These are phyloP conservation scores for Cherax quadricarinatus DNA, from an alignment of 1,140 invertebrate species.

Conservation along the genomic window DNA sequence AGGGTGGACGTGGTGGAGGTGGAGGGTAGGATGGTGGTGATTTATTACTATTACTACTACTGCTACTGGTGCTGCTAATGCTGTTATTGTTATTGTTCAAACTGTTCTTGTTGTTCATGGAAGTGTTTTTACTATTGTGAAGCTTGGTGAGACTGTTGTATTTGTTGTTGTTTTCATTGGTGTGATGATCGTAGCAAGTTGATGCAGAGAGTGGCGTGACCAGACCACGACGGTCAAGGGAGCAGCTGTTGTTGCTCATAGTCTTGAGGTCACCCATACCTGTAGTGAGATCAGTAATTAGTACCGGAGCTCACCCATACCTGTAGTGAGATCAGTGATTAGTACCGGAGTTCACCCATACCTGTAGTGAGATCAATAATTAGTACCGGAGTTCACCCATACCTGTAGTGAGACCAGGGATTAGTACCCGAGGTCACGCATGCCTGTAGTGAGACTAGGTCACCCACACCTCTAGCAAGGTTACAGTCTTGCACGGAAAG, in stretches of 20 bases:
- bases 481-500: too few relatives aligned
- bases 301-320: too few relatives aligned
- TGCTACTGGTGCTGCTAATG: slow-evolving; percentile 23
- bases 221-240: slow-evolving; percentile 66
- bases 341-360: slow-evolving; percentile 79
- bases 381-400: too few relatives aligned
- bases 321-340: too few relatives aligned
- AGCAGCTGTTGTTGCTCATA: slow-evolving; percentile 70
- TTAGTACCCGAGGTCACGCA: slow-evolving; percentile 78
- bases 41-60: slow-evolving; percentile 22
- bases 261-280: slow-evolving; percentile 81
- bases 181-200: slow-evolving; percentile 56
- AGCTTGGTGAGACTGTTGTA: slow-evolving; percentile 69
- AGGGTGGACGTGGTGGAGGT: slow-evolving; percentile 78
- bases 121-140: slow-evolving; percentile 64
- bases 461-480: too few relatives aligned
- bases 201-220: slow-evolving; percentile 53
- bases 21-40: slow-evolving; percentile 47
- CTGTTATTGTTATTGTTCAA: slow-evolving; percentile 30
- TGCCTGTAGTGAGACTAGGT: slow-evolving; percentile 77
- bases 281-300: slow-evolving; percentile 72
- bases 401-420: too few relatives aligned
- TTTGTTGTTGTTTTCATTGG: slow-evolving; percentile 53
- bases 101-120: slow-evolving; percentile 62
- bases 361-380: slow-evolving; percentile 75